These are phyloP conservation scores for Griposia aprilina DNA, from an alignment of 2,888 invertebrate species.

Conservation along the genomic window DNA sequence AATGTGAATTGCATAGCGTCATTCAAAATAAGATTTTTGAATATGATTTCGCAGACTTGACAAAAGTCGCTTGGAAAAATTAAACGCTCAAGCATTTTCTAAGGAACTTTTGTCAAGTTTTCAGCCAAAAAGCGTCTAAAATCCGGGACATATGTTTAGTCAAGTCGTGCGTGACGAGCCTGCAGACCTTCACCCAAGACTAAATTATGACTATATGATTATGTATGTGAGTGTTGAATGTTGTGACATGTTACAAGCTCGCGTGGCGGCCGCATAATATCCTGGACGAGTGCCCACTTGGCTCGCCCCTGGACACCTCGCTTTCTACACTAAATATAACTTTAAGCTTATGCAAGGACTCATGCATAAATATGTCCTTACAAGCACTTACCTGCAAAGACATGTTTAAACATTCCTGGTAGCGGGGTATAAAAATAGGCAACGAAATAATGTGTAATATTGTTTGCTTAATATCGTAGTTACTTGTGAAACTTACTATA, in stretches of 20 bases:
- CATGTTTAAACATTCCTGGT: constrained; percentile 46
- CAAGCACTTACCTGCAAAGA: constrained; percentile 30
- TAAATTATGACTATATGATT: constrained; percentile 51
- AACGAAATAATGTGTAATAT: constrained; percentile 21
- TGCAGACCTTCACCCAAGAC: constrained; percentile 38
- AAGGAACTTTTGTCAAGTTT: not conserved
- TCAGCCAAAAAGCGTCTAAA: constrained; percentile 16
- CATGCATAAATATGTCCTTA: constrained; percentile 52
- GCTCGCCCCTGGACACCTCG: constrained; percentile 56
- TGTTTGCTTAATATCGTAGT: not conserved
- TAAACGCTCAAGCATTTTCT: not conserved
- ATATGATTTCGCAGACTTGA: not conserved
- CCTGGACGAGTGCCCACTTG: constrained; percentile 63
- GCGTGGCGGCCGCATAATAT: constrained; percentile 51
- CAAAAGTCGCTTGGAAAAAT: not conserved
- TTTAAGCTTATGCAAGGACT: constrained; percentile 53
- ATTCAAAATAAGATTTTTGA: not conserved
- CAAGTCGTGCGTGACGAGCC: constrained; percentile 32
- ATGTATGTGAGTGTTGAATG: constrained; percentile 52
- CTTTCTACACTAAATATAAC: constrained; percentile 62
- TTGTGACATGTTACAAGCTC: constrained; percentile 45
- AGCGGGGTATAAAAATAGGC: constrained; percentile 23
- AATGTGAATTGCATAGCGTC: constrained; percentile 5
- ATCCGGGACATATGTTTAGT: constrained; percentile 36
- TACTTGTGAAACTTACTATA: not conserved